Conservation (phyloP, 2,888 invertebrate genomes). For the Calameuta pallipes region DNA sequence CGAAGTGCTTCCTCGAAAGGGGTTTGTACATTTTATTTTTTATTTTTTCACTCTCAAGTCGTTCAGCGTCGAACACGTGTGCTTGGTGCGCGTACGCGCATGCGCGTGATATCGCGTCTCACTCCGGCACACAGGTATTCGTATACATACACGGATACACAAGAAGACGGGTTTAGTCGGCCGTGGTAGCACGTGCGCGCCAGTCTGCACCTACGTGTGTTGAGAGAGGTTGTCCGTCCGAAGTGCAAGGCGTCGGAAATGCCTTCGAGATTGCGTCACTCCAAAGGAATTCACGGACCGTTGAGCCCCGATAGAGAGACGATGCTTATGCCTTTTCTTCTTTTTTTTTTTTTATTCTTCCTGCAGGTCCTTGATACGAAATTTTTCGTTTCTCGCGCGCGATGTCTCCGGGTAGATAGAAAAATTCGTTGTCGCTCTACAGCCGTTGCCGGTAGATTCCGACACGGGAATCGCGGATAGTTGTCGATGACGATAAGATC, state of each 20-base stretch:
- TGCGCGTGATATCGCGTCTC: neutral
- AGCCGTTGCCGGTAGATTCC: slow-evolving; percentile 1
- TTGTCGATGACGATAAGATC: neutral
- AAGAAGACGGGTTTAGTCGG: neutral
- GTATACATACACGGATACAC: neutral
- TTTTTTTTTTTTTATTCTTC: neutral
- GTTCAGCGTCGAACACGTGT: slow-evolving; percentile 27
- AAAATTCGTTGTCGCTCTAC: too few relatives aligned
- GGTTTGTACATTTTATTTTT: neutral
- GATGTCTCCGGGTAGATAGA: neutral
- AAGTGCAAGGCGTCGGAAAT: slow-evolving; percentile 64
- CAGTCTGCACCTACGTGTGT: neutral
- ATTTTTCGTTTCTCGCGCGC: slow-evolving; percentile 3
- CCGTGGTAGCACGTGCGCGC: neutral
- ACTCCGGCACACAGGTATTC: neutral
- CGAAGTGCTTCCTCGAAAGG: neutral
- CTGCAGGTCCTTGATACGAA: slow-evolving; percentile 9
- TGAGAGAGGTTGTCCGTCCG: slow-evolving; percentile 46
- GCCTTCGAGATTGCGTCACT: slow-evolving; percentile 61
- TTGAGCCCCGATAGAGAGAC: slow-evolving; percentile 13
- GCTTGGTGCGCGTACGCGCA: neutral
- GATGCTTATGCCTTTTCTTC: neutral
- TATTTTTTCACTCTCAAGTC: neutral
- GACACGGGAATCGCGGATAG: neutral
- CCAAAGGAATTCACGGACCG: slow-evolving; percentile 58